Evolutionary conservation across 2,113 vertebrate species (phyloP), one percentile per base, ranked within the genome.

Genomic region (Crotophaga sulcirostris): DNA sequence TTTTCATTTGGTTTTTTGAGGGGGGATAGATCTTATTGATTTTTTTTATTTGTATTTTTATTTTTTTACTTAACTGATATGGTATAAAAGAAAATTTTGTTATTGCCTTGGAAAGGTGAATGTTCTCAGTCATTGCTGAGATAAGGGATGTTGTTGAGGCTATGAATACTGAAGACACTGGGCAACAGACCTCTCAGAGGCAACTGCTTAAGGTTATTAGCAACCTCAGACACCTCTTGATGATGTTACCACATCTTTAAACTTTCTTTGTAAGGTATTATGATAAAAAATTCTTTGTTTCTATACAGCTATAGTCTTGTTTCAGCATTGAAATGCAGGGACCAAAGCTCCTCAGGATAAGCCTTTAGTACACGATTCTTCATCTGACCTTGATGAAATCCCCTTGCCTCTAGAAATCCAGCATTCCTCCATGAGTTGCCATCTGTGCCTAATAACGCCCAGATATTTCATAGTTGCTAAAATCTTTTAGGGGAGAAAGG

Each of bases 1-100:
- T 13, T 24, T 38, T 16, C 25, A 13, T 28, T 40, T 33, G 3
- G 11, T 54, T 29, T 54, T 52, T 25, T 13, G 11, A 26, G 3
- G 2, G 20, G 2, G 20, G 16, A 2, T 2, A 25, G 6, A 4
- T 11, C 29, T 6, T 42, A 9, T n/a, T 52, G 9, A 31, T 4
- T 29, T 59, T 49, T 36, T 42, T 45, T 17, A 2, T 29, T 55
- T 60, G 11, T 20, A 7, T 9, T 36, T 78, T 34, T 6, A 16
- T 25, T 33, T 67, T 75, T 51, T 73, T 31, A 8, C 28, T 68
- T 60, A 55, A 18, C 20, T 67, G 36, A 20, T 63, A n/a, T 3
- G 5, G 9, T 34, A 26, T 21, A 56, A 9, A 76, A 76, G 12
- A 19, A 47, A 60, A 44, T 44, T 4, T n/a, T 72, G 33, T 47